Evolutionary conservation across 1,140 invertebrate species (phyloP), one percentile per base, ranked within the genome.

Genomic region (Listronotus bonariensis): DNA sequence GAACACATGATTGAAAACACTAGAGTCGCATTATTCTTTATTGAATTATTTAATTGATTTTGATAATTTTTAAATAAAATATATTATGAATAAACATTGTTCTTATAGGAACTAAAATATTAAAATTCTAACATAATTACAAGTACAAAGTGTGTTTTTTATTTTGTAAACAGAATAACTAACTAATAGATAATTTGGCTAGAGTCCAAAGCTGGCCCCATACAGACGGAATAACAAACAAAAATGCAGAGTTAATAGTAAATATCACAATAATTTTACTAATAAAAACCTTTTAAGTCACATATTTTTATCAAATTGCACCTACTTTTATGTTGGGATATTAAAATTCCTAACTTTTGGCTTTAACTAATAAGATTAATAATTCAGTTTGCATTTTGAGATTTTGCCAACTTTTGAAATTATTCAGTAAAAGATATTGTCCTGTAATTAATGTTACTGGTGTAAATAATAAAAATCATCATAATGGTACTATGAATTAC

Each of bases 41-140:
- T 45, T 18, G 4, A 45, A 18, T 26, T 11, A n/a, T 18, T 45
- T 15, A 58, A 48, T 58, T 46, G 15, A 46, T 36, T 48, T 49
- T n/a, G 36, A 59, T 60, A 60, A 26, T 51, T 54, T 54, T 42
- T 8, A 60, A 60, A 60, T 60, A 60, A 60, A 60, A 60, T 60
- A 60, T 60, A 52, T 60, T 60, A 43, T 51, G 34, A 52, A 15
- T 53, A 62, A 62, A 62, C 59, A 62, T 18, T 46, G 51, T 43
- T 53, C 32, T 62, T 62, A 49, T 52, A 17, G 54, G 15, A 51
- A 51, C 15, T 51, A 51, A 52, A 26, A 26, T 32, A 34, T 11
- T 36, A 52, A 52, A 32, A 14, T 26, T 32, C 20, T 20, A 52
- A 52, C 12, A 52, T 34, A 52, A 52, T 26, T 55, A 54, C 10